Base-by-base conservation (phyloP, 2,113 vertebrate species). In the Mystacornis crossleyi region DNA sequence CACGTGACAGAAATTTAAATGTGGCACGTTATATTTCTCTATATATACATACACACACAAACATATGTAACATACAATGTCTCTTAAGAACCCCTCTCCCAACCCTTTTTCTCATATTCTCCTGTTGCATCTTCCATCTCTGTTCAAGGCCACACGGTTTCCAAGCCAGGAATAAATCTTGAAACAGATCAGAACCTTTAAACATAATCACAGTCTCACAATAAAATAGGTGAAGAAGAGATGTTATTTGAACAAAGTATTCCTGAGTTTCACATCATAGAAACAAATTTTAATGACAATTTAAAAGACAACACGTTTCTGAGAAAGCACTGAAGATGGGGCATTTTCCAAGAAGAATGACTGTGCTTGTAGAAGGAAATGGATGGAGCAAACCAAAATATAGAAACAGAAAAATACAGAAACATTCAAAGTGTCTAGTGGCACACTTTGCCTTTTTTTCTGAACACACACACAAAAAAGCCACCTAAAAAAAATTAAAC, bases 41-140 rank as follows among this genome's bases (percentile, higher is more conserved):
- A 6, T n/a, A 20, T 2, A 26, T 2, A 34, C 5, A 33, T 0
- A n/a, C 3, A 64, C 62, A 58, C 14, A 57, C 14, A 69, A 1
- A 3, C 31, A 18, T 2, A 11, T 14, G 25, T 9, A 4, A 29
- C 2, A 24, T 3, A 16, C 1, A 42, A 45, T 16, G 4, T 28
- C 7, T 7, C 42, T 28, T 34, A 71, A 62, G 31, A 70, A 50
- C 25, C n/a, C 47, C 2, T 1, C 31, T 45, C 15, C 34, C 34
- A 40, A 13, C 47, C n/a, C 4, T 3, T 38, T 79, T 17, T 6
- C 25, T 14, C 15, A 11, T 18, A 16, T 28, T 62, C 13, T 36
- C 18, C 12, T 40, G 5, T 18, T 58, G 19, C 38, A 24, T 54
- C 66, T 67, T 62, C 34, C 29, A 14, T 48, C 42, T 40, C 0